Evolutionary conservation across 2,797 vertebrate species (phyloP), one percentile per base, ranked within the genome.

Genomic region (Anguilla pacifica): DNA sequence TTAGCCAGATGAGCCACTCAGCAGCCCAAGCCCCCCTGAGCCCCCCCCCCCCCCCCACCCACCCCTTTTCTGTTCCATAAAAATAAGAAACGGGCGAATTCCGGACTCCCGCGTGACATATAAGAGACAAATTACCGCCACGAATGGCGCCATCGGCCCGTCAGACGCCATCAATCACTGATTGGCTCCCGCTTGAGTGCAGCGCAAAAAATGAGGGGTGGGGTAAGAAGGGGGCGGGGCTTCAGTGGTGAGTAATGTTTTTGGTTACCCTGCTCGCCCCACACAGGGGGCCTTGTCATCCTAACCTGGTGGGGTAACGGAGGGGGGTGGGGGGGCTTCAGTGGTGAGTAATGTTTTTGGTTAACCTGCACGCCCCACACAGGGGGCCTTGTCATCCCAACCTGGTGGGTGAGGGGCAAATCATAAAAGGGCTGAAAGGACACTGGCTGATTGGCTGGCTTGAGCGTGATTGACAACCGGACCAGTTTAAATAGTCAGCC

Each of bases 401-500:
- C 11, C 11, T 15, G 9, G 35, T 31, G 13, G 35, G 15, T 15
- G 9, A 15, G 55, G 15, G 2, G 55, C 15, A 22, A 61, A 61
- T 61, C 4, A 61, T 61, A 25, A 61, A 17, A 17, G 59, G 1
- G 59, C 0, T 15, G 59, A 15, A 5, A 1, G 11, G 15, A 59
- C 9, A 10, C 13, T 15, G 35, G 28, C 67, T 43, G 10, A 31
- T 35, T 39, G 35, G 35, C 28, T 39, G 11, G 17, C 28, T 35
- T 17, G 72, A 19, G 35, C 17, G 19, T 5, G 72, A 53, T 22
- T 39, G 17, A 55, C 77, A 55, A 6, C 13, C 25, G 9, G 67
- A 1, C 1, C 57, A 49, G 84, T 84, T 84, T 19, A 84, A 86
- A 87, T 84, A 84, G 86, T 74, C 84, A 28, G 39, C 61, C 35